Percentiles rank a stretch among this genome's conserved stretches.
Evolutionary conservation across 2,113 vertebrate genomes (phyloP).

Genomic region (Azemiops feae): DNA sequence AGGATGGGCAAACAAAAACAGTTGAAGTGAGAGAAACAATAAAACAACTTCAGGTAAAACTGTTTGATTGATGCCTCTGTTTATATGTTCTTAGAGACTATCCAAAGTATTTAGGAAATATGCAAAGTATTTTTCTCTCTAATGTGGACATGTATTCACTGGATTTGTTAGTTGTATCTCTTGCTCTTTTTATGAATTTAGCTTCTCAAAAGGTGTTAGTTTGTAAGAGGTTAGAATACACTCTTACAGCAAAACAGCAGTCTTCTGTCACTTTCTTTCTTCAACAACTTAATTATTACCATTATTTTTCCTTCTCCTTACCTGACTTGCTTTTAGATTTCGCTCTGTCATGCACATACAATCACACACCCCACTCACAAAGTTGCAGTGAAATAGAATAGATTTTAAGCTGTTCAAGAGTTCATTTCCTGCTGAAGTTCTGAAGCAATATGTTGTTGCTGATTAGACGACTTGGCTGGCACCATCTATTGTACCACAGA

Average conservation of each 20-base stretch:
- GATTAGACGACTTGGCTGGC: background rate
- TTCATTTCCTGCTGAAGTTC: background rate
- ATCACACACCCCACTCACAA: background rate
- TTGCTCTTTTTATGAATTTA: background rate
- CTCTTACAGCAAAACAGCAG: background rate
- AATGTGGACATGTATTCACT: background rate
- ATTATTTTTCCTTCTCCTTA: background rate
- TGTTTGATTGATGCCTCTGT: background rate
- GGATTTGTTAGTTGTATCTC: background rate
- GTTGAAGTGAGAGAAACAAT: background rate
- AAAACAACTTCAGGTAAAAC: background rate
- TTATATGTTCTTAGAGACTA: background rate
- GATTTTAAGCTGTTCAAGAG: background rate
- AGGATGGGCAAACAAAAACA: background rate
- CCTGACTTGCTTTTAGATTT: background rate
- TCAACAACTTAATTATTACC: background rate
- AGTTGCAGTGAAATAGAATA: background rate
- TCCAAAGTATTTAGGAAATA: background rate
- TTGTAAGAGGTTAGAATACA: background rate
- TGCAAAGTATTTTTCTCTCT: background rate
- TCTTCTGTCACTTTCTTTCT: background rate
- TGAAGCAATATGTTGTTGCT: background rate
- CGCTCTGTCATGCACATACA: background rate
- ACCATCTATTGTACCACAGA: background rate
- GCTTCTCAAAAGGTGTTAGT: background rate